Base-by-base conservation (phyloP, 2,113 vertebrate genomes). In the Dicentrarchus labrax region DNA sequence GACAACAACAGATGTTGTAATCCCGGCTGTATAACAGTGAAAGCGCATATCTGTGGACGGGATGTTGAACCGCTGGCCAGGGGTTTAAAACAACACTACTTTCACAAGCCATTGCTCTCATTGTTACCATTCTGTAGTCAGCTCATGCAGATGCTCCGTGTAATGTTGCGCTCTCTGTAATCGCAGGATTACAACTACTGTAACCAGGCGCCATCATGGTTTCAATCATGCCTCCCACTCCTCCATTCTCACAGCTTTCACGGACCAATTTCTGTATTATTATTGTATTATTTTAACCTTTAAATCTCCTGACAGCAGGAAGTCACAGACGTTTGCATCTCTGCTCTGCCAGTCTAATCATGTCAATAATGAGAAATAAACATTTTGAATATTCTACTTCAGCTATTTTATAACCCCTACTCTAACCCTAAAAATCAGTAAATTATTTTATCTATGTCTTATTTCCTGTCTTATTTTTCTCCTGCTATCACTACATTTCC, bases 1-100 rank as follows among this genome's bases (percentile, higher is more conserved):
- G 39, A 87, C 88, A 88, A 82, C 86, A 88, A 83, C 93, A 92
- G 90, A 90, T 92, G 91, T 85, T 88, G 78, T 91, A 90, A 92
- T 92, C 86, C 88, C 41, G 6, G 64, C 86, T 70, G 88, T 66
- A 39, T 69, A 76, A 71, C 84, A 83, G 73, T 10, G 65, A 72
- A 74, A 61, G 84, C 82, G 76, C 84, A 90, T 82, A 86, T 84
- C 85, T 82, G 69, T 19, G 76, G 78, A 62, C 65, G 62, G 79
- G 64, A 78, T 65, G 75, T 47, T 82, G 72, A 82, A 89, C 72
- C 68, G 50, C 73, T 78, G 84, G 85, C 81, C 84, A 62, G 69
- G 86, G 86, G 72, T 92, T 91, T 92, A 87, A 83, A 85, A 88
- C 79, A 86, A 86, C 72, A 64, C 76, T 76, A 51, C 85, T 86